Percentiles rank a stretch among this genome's conserved stretches.
Evolutionary conservation across 2,797 vertebrate genomes (phyloP).

Genomic region (Podarcis lilfordi): DNA sequence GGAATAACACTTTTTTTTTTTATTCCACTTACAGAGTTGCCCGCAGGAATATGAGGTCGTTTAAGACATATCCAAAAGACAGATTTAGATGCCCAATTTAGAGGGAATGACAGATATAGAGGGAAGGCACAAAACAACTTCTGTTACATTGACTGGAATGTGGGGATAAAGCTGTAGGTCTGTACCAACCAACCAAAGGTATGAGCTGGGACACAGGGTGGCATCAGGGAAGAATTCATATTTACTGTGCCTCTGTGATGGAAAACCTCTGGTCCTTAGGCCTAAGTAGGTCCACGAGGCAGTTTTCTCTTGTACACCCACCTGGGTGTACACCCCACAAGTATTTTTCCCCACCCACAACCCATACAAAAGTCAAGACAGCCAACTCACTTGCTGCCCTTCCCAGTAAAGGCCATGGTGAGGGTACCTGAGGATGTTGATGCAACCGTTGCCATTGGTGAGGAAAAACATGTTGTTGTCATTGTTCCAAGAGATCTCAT

Average conservation of each 20-base stretch:
- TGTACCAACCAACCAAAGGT: not conserved
- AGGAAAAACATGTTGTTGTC: constrained; percentile 99
- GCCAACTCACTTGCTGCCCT: constrained; percentile 16
- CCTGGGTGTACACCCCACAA: not conserved
- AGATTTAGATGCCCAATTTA: not conserved
- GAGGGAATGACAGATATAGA: too few relatives aligned
- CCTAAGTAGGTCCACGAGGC: not conserved
- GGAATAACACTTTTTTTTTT: not conserved
- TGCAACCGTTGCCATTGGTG: constrained; percentile 97
- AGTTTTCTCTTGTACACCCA: too few relatives aligned
- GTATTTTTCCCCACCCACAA: not conserved
- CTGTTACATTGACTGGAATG: not conserved
- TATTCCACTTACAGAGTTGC: not conserved
- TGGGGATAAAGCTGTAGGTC: not conserved
- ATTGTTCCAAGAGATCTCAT: constrained; percentile 99
- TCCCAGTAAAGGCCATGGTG: not conserved
- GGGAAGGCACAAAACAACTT: not conserved
- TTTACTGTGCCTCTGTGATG: not conserved
- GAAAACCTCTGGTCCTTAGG: not conserved
- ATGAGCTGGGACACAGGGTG: not conserved
- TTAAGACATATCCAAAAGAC: not conserved
- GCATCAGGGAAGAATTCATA: not conserved
- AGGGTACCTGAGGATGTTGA: constrained; percentile 93
- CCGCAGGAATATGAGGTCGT: not conserved
- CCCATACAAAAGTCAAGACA: not conserved